Evolutionary conservation across 1,140 invertebrate genomes (phyloP), one percentile per base, ranked within the genome.

Genomic region (Stegodyphus dumicola): DNA sequence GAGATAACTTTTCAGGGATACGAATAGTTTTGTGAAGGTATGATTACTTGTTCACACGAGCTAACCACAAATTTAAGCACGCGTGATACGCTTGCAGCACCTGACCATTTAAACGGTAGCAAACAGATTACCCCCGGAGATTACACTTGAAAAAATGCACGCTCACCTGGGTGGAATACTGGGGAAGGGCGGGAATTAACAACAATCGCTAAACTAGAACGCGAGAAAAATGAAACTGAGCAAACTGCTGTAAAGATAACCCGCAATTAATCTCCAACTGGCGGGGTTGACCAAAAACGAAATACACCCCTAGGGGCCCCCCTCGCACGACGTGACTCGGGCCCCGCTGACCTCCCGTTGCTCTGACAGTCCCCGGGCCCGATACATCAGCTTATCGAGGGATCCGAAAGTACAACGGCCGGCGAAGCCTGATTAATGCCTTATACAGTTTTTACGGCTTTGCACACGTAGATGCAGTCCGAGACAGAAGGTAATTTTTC

Each of bases 401-500:
- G 69, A 81, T 81, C 69, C 53, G 33, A 33, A 49, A 73, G 69
- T 81, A 48, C 64, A 78, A 78, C 54, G 53, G 33, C 53, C 78
- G 18, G 53, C 48, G 51, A 73, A 81, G 51, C 56, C 78, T 81
- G 78, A 81, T 81, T 81, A 81, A 81, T 81, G 78, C 70, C 51
- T 10, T 6, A 52, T 81, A 73, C 18, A 15, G 66, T 81, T 76
- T 76, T 81, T 81, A 64, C 69, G 78, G 67, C 78, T 73, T n/a
- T 73, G 67, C 67, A 71, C 65, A 53, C 60, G 51, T 56, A 52
- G 78, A 17, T 70, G 52, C n/a, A 33, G 51, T 51, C 64, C 52
- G 33, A 81, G 78, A 73, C 78, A 81, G 78, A 81, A 53, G 78
- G 78, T 81, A 73, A 81, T 81, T 81, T 81, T 81, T 81, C 78